Evolutionary conservation across 2,888 invertebrate species (phyloP).

Genomic region (Phengaris alcon): DNA sequence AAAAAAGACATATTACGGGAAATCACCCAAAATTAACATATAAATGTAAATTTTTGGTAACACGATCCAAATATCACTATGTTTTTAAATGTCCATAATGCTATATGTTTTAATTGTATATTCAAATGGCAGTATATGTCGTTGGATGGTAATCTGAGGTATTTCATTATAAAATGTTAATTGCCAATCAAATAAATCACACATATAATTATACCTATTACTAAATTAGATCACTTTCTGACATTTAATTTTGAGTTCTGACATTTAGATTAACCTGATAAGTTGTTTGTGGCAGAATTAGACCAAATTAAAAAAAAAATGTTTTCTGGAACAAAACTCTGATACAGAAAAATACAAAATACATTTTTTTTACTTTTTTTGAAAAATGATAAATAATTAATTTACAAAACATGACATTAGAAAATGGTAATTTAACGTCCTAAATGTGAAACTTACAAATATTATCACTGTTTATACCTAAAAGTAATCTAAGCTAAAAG

Average conservation of each 20-base stretch:
- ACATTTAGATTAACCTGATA: neutral
- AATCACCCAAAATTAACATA: constrained; percentile 13
- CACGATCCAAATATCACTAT: constrained; percentile 4
- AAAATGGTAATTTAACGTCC: too few species aligned
- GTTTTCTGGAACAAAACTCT: too few species aligned
- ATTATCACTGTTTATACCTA: too few species aligned
- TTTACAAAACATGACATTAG: too few species aligned
- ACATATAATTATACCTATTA: neutral
- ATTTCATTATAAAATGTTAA: constrained; percentile 14
- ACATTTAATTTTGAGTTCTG: neutral
- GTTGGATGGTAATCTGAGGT: neutral
- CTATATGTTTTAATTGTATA: constrained; percentile 10
- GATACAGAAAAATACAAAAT: too few species aligned
- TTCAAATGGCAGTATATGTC: neutral
- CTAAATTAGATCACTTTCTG: constrained; percentile 18
- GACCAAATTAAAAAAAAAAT: too few species aligned
- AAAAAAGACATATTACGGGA: constrained; percentile 8
- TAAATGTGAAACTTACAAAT: too few species aligned
- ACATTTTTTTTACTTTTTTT: too few species aligned
- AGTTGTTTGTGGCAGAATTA: too few species aligned
- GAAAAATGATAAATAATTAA: too few species aligned
- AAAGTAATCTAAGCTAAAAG: neutral
- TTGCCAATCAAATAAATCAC: neutral
- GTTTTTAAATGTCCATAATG: constrained; percentile 15
- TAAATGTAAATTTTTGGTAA: constrained; percentile 15